A percentile compares a stretch with the other conserved stretches of the same genome.
phyloP scores from a whole-genome alignment of 2,888 invertebrate genomes.

The Cephus runcator region DNA sequence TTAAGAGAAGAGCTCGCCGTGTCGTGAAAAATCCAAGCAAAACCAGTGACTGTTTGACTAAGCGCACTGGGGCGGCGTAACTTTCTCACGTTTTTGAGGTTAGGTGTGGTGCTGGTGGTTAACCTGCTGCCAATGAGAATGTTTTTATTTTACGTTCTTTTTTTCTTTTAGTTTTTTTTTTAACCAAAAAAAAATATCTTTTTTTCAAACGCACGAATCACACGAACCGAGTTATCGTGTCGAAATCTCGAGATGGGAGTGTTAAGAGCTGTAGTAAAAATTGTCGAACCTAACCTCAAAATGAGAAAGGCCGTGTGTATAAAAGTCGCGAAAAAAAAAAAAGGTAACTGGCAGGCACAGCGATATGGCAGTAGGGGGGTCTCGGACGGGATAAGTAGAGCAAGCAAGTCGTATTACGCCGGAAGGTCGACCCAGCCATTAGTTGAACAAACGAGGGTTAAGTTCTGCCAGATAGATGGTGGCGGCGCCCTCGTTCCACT shows the following conservation, averaged over 20 bases:
- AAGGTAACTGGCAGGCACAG: neutral
- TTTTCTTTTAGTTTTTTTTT: neutral
- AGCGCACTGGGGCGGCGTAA: neutral
- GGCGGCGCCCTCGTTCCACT: neutral
- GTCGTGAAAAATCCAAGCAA: neutral
- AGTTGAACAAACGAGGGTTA: constrained; percentile 44
- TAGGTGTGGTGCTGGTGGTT: neutral
- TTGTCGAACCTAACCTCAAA: neutral
- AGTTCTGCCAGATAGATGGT: neutral
- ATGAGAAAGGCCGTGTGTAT: neutral
- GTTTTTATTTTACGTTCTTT: neutral
- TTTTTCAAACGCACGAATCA: neutral
- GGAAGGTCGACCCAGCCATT: constrained; percentile 43
- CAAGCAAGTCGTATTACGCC: constrained; percentile 36
- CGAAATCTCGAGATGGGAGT: neutral
- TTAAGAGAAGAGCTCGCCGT: neutral
- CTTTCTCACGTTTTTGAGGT: neutral
- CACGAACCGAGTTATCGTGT: neutral
- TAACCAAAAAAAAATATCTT: neutral
- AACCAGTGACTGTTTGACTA: neutral
- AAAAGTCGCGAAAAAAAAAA: neutral
- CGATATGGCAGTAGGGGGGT: neutral
- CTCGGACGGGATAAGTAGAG: constrained; percentile 27
- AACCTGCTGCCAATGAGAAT: neutral
- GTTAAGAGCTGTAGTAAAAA: neutral